Conservation (phyloP, 2,888 invertebrate species). For the Melinaea marsaeus region DNA sequence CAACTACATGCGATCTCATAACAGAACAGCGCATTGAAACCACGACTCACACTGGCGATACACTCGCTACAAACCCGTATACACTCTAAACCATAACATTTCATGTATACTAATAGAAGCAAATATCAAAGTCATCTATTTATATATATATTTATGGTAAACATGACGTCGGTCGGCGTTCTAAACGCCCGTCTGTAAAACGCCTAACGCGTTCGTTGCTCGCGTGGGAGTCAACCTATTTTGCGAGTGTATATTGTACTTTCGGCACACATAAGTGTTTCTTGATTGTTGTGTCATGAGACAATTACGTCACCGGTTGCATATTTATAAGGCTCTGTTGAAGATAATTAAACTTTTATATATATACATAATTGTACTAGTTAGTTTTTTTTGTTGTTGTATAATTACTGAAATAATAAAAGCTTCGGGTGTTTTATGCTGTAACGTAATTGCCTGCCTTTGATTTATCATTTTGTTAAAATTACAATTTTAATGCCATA, state of each 20-base stretch:
- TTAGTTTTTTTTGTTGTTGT: not conserved
- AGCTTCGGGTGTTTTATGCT: not conserved
- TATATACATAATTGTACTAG: not conserved
- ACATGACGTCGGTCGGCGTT: not conserved
- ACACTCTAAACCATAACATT: slow-evolving; percentile 36
- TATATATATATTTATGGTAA: not conserved
- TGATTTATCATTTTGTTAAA: no score
- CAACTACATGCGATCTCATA: slow-evolving; percentile 48
- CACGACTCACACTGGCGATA: not conserved
- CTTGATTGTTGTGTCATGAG: slow-evolving; percentile 33
- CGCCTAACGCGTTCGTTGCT: slow-evolving; percentile 22
- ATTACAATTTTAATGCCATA: no score
- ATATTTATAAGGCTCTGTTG: slow-evolving; percentile 11
- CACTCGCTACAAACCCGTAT: slow-evolving; percentile 37
- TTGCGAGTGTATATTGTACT: slow-evolving; percentile 20
- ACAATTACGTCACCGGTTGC: slow-evolving; percentile 26
- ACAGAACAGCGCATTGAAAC: slow-evolving; percentile 39
- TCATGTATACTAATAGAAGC: no score
- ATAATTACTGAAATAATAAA: slow-evolving; percentile 1
- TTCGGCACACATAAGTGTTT: slow-evolving; percentile 27
- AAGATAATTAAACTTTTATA: not conserved
- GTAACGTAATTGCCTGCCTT: no score
- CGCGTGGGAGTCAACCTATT: slow-evolving; percentile 61
- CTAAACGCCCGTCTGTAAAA: not conserved
- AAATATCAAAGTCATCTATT: not conserved